Evolutionary conservation across 2,113 vertebrate genomes (phyloP).

Genomic region (Paramormyrops kingsleyae): DNA sequence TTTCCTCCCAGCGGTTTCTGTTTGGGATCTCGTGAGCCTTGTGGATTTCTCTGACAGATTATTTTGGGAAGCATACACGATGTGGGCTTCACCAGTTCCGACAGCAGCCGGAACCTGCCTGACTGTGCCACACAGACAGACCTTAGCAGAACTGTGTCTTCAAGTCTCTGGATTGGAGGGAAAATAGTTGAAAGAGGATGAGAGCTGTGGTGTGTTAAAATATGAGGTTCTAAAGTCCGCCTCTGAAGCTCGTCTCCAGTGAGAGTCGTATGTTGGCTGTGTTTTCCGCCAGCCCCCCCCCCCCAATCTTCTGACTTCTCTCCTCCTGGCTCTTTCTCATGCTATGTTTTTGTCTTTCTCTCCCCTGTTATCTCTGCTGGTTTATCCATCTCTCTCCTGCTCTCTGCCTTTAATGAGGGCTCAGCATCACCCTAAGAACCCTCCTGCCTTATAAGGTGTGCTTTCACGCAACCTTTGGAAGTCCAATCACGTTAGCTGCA

Average conservation of each 20-base stretch:
- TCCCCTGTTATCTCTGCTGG: not conserved
- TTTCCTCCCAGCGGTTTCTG: not conserved
- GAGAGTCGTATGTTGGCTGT: not conserved
- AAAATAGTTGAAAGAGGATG: not conserved
- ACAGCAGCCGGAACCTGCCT: not conserved
- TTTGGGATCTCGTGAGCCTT: not conserved
- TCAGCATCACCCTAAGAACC: slow-evolving; percentile 4
- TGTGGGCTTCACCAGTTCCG: not conserved
- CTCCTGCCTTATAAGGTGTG: slow-evolving; percentile 7
- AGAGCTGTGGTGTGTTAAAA: slow-evolving; percentile 29
- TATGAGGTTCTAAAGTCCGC: slow-evolving; percentile 29
- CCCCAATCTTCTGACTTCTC: not conserved
- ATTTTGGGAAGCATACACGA: not conserved
- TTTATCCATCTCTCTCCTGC: not conserved
- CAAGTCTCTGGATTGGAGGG: not conserved
- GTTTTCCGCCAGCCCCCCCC: slow-evolving; percentile 8
- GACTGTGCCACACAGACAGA: not conserved
- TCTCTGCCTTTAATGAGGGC: not conserved
- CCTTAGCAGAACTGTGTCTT: not conserved
- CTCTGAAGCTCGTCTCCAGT: not conserved
- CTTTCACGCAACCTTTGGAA: not conserved
- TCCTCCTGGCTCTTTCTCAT: not conserved
- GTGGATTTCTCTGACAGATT: not conserved
- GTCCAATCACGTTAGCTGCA: not conserved
- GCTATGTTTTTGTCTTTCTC: not conserved